phyloP scores from a whole-genome alignment of 2,797 vertebrate genomes.

The Pseudochirops cupreus region DNA sequence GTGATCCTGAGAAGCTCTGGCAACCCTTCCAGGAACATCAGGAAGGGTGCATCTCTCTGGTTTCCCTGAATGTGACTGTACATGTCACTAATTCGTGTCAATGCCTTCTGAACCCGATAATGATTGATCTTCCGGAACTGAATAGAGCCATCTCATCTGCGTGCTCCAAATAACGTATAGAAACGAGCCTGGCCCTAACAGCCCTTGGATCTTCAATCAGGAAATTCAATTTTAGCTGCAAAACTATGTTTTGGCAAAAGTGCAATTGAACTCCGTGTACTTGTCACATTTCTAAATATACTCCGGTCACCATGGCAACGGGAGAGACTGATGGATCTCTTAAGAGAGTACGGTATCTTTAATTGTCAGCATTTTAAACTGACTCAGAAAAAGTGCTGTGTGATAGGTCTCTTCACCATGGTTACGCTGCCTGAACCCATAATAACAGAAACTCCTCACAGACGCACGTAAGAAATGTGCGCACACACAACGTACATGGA shows the following conservation, averaged over 20 bases:
- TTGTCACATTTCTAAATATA: conserved; percentile 93
- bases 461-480: conserved; percentile 52
- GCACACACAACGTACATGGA: conserved; percentile 42
- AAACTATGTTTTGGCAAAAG: conserved; percentile 89
- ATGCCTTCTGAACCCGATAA: conserved; percentile 39
- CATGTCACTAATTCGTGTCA: background rate
- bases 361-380: conserved; percentile 90
- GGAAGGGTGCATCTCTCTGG: background rate
- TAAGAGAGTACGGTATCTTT: conserved; percentile 88
- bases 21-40: background rate
- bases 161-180: conserved; percentile 77
- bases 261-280: conserved; percentile 90
- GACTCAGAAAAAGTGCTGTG: conserved; percentile 85
- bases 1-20: background rate
- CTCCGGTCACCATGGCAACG: conserved; percentile 89
- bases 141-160: conserved; percentile 71
- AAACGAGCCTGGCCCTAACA: conserved; percentile 77
- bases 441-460: conserved; percentile 82
- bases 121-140: conserved; percentile 61
- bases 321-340: conserved; percentile 89
- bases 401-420: conserved; percentile 88
- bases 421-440: conserved; percentile 85
- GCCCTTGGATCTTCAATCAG: conserved; percentile 87
- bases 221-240: conserved; percentile 88
- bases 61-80: background rate